These are phyloP conservation scores for Brachyhypopomus gauderio DNA, from an alignment of 2,113 vertebrate species.

Conservation along the genomic window DNA sequence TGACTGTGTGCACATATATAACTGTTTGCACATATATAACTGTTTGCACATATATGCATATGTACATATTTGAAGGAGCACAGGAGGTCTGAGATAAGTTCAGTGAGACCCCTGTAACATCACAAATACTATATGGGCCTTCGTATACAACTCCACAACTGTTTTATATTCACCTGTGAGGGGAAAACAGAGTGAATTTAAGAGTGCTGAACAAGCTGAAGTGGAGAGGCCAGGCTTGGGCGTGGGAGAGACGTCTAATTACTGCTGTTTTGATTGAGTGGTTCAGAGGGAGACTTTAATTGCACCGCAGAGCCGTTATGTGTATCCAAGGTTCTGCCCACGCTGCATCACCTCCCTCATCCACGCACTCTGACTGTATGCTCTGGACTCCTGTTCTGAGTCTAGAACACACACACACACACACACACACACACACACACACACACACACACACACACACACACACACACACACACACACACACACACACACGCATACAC, in stretches of 20 bases:
- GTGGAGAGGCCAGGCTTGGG: background rate
- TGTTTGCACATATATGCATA: too few relatives aligned
- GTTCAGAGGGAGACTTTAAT: constrained; percentile 36
- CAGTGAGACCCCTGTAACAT: too few relatives aligned
- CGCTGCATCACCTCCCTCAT: constrained; percentile 17
- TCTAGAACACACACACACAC: constrained; percentile 7
- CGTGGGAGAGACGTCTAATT: constrained; percentile 32
- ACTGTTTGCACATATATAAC: too few relatives aligned
- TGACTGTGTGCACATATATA: too few relatives aligned
- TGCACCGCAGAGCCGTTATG: constrained; percentile 25
- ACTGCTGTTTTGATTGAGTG: constrained; percentile 34
- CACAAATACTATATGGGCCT: background rate
- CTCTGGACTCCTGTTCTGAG: constrained; percentile 17
- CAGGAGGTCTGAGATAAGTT: too few relatives aligned
- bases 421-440: background rate
- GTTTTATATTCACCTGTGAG: background rate
- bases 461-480: constrained; percentile 13
- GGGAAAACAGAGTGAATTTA: background rate
- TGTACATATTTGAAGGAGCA: too few relatives aligned
- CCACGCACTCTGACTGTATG: background rate
- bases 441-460: constrained; percentile 11
- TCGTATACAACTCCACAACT: background rate
- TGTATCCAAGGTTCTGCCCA: constrained; percentile 20
- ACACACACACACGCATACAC: background rate
- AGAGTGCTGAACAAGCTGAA: constrained; percentile 35